Conservation (phyloP, 2,113 vertebrate species). For the Haliaeetus leucogaster region DNA sequence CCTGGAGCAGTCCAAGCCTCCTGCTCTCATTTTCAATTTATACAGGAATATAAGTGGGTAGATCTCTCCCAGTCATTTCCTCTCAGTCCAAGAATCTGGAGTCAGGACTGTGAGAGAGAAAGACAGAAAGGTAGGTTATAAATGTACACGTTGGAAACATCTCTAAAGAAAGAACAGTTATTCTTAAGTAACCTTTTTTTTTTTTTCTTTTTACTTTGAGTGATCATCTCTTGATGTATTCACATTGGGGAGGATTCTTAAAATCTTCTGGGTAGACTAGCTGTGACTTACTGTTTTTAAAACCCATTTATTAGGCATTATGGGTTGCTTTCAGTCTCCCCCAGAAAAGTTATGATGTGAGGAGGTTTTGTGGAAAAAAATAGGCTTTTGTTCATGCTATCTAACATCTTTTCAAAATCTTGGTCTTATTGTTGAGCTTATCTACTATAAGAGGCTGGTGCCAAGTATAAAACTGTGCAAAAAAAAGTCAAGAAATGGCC, state of each 20-base stretch:
- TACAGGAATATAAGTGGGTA: background rate
- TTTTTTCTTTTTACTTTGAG: background rate
- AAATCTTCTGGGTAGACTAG: background rate
- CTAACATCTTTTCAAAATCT: background rate
- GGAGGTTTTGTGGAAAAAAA: background rate
- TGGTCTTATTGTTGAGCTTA: background rate
- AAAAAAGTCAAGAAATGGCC: background rate
- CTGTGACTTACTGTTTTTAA: background rate
- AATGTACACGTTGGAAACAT: background rate
- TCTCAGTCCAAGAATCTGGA: background rate
- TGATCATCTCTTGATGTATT: background rate
- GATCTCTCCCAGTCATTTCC: background rate
- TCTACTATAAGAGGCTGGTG: background rate
- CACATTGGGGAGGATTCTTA: background rate
- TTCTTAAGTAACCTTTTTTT: background rate
- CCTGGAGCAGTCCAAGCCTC: background rate
- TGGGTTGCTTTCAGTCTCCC: background rate
- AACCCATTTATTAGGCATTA: background rate
- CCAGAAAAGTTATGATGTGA: too few species aligned
- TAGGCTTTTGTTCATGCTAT: accelerated
- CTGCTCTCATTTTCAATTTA: background rate
- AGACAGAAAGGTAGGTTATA: background rate
- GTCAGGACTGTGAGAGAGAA: background rate
- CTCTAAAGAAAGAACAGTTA: background rate
- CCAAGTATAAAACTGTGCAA: background rate